phyloP scores from a whole-genome alignment of 2,797 vertebrate genomes.

The Phrynocephalus guinanensis region DNA sequence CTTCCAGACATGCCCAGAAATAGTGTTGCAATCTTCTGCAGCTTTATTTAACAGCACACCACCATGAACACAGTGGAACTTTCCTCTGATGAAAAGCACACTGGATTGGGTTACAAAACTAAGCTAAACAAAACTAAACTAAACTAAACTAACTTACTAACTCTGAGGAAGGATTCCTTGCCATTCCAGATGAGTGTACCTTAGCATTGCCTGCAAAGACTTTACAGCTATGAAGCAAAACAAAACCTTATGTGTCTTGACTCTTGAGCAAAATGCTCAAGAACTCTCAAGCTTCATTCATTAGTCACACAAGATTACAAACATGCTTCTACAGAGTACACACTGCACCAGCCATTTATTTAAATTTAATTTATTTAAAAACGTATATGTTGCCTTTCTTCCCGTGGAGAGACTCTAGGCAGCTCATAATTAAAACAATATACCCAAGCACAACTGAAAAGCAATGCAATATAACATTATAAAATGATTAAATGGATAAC shows the following conservation, averaged over 20 bases:
- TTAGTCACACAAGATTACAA: constrained; percentile 9
- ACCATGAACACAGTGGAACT: neutral
- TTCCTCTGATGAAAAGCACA: neutral
- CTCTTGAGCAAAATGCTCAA: neutral
- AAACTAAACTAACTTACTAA: neutral
- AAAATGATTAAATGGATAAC: too few species aligned
- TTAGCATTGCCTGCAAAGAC: accelerated
- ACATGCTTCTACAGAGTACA: neutral
- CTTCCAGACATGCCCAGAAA: too few species aligned
- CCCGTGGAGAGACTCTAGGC: too few species aligned
- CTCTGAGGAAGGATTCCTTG: neutral
- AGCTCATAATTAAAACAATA: too few species aligned
- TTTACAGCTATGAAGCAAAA: neutral
- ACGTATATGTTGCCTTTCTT: too few species aligned
- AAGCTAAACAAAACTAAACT: neutral
- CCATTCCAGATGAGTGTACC: neutral
- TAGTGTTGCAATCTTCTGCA: neutral
- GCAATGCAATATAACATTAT: too few species aligned
- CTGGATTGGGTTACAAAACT: neutral
- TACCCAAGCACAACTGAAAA: too few species aligned
- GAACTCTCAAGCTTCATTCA: constrained; percentile 4
- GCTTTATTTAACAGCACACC: neutral
- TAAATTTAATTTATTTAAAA: neutral
- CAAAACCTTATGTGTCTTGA: constrained; percentile 11
- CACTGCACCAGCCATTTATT: neutral